A percentile compares a stretch with the other conserved stretches of the same genome.
Conservation (phyloP, 2,888 invertebrate genomes). For the Callimorpha dominula region DNA sequence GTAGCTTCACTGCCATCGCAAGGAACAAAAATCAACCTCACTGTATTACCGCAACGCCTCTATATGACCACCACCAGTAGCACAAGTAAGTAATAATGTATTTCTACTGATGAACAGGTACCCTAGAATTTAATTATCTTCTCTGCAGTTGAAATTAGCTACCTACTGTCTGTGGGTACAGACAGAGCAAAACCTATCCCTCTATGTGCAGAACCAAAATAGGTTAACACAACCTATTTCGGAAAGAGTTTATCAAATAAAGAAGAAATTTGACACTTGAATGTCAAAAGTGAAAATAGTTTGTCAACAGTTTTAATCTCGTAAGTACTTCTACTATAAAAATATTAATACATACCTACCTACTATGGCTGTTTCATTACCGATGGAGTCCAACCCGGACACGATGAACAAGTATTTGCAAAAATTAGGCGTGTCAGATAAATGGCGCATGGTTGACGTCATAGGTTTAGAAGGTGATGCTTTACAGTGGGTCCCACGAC, state of each 20-base stretch:
- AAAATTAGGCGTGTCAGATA: slow-evolving; percentile 92
- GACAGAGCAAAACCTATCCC: background rate
- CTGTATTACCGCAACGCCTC: too few species aligned
- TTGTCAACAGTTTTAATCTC: background rate
- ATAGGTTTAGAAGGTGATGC: slow-evolving; percentile 95
- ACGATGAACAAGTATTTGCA: slow-evolving; percentile 90
- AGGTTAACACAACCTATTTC: background rate
- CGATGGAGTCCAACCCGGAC: slow-evolving; percentile 88
- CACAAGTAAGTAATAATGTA: too few species aligned
- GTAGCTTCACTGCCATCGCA: too few species aligned
- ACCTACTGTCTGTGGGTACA: background rate
- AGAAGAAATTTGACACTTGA: slow-evolving; percentile 10
- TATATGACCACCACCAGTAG: too few species aligned
- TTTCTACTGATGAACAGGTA: too few species aligned
- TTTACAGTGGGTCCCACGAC: slow-evolving; percentile 93
- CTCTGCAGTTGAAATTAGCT: background rate
- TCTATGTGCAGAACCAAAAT: background rate
- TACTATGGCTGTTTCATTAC: slow-evolving; percentile 67
- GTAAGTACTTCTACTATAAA: background rate
- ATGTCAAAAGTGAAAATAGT: slow-evolving; percentile 4
- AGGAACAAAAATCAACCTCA: too few species aligned
- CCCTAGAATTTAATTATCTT: background rate
- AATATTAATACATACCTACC: background rate
- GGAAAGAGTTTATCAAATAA: background rate
- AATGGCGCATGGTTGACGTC: slow-evolving; percentile 96